These are phyloP conservation scores for Mustela nigripes DNA, from an alignment of 2,113 vertebrate species.

Conservation along the genomic window DNA sequence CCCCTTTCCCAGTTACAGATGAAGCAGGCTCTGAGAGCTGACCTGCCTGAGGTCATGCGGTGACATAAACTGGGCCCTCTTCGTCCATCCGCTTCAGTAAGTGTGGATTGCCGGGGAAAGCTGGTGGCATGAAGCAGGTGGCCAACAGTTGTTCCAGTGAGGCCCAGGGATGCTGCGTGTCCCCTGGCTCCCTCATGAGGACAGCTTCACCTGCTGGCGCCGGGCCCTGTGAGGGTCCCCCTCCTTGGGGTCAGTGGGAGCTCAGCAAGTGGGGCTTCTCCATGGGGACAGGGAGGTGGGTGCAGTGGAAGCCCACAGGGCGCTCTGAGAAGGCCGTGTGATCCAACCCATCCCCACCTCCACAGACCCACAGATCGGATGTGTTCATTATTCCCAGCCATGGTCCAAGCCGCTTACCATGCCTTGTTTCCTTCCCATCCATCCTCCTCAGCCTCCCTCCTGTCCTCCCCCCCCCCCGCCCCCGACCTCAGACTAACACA, in stretches of 20 bases:
- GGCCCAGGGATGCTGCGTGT: neutral
- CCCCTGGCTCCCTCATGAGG: neutral
- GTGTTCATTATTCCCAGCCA: neutral
- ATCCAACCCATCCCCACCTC: neutral
- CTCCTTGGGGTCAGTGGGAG: neutral
- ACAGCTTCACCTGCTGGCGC: neutral
- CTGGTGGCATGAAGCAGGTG: neutral
- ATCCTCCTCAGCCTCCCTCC: no score
- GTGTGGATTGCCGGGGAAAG: neutral
- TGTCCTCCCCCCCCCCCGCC: accelerated
- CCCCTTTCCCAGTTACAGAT: neutral
- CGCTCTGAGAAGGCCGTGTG: no score
- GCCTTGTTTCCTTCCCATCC: neutral
- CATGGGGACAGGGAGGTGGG: no score
- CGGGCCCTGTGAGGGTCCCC: neutral
- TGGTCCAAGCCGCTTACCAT: neutral
- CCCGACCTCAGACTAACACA: neutral
- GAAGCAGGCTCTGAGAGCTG: neutral
- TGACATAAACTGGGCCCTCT: neutral
- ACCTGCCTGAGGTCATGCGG: neutral
- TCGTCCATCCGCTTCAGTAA: neutral
- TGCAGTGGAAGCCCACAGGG: neutral
- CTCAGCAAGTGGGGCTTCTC: neutral
- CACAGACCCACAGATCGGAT: neutral
- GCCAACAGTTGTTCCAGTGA: neutral